phyloP scores from a whole-genome alignment of 2,113 vertebrate species.

The Azemiops feae region DNA sequence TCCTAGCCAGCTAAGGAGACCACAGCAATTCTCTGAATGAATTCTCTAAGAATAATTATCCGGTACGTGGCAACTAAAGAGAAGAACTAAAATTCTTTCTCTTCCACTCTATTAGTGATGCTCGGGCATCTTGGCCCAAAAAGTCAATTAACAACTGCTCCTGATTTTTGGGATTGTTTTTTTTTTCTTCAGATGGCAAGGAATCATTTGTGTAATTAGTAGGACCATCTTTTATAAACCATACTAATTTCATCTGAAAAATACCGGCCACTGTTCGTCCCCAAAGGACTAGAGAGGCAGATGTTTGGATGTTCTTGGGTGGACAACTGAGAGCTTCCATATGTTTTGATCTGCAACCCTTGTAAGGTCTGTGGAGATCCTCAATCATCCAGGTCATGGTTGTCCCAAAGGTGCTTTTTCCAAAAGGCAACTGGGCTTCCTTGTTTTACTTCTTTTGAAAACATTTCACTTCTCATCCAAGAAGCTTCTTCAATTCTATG shows the following conservation, averaged over 20 bases:
- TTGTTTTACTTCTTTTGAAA: too few relatives aligned
- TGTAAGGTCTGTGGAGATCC: too few relatives aligned
- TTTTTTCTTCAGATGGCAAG: neutral
- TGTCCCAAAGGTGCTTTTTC: too few relatives aligned
- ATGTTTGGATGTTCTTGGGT: neutral
- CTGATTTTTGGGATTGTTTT: too few relatives aligned
- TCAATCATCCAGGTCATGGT: too few relatives aligned
- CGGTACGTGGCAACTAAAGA: neutral
- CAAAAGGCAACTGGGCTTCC: too few relatives aligned
- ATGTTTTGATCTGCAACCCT: neutral
- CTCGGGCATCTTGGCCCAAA: neutral
- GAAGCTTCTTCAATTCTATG: too few relatives aligned
- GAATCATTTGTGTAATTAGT: neutral
- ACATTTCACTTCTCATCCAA: too few relatives aligned
- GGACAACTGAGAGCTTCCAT: neutral
- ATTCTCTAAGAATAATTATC: constrained; percentile 3
- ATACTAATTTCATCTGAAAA: neutral
- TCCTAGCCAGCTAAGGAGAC: neutral
- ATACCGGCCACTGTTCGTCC: neutral
- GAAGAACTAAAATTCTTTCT: neutral
- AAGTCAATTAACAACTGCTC: neutral
- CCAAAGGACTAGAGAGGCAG: neutral
- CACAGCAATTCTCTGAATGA: neutral
- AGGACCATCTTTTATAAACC: neutral
- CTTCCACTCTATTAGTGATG: neutral